Evolutionary conservation across 2,888 invertebrate species (phyloP).

Genomic region (Drosophila mercatorum): DNA sequence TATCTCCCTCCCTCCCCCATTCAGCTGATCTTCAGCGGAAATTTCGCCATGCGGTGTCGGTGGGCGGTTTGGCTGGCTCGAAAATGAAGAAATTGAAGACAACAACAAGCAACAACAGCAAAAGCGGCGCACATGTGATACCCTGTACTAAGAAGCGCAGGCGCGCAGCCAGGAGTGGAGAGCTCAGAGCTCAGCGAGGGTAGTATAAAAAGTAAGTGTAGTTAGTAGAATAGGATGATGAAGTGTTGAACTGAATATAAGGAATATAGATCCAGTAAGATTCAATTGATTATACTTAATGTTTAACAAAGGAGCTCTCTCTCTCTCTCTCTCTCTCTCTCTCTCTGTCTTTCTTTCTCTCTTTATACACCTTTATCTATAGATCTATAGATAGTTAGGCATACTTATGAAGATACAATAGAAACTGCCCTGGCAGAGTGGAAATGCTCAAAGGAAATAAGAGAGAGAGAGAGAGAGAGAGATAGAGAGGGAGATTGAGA

Average conservation of each 20-base stretch:
- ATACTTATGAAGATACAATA: background rate
- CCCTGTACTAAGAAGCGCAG: background rate
- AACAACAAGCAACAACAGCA: slow-evolving; percentile 29
- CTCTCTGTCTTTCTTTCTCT: too few species aligned
- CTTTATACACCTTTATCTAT: too few species aligned
- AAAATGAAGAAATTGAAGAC: slow-evolving; percentile 76
- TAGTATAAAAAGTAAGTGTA: slow-evolving; percentile 2
- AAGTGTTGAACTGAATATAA: too few species aligned
- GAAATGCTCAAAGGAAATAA: slow-evolving; percentile 1
- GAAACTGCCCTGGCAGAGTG: slow-evolving; percentile 19
- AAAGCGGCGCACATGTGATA: slow-evolving; percentile 59
- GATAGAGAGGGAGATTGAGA: background rate
- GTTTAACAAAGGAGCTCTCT: too few species aligned
- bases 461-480: slow-evolving; percentile 8
- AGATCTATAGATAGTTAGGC: too few species aligned
- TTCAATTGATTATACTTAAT: too few species aligned
- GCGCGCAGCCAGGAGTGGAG: background rate
- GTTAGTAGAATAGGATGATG: too few species aligned
- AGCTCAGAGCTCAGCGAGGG: slow-evolving; percentile 38
- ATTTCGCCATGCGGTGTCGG: slow-evolving; percentile 60
- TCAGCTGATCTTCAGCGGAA: slow-evolving; percentile 49
- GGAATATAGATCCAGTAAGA: too few species aligned
- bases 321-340: too few species aligned
- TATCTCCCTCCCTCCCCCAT: background rate
- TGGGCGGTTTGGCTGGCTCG: slow-evolving; percentile 53